Conservation (phyloP, 1,140 invertebrate species). For the Leptinotarsa defecta region DNA sequence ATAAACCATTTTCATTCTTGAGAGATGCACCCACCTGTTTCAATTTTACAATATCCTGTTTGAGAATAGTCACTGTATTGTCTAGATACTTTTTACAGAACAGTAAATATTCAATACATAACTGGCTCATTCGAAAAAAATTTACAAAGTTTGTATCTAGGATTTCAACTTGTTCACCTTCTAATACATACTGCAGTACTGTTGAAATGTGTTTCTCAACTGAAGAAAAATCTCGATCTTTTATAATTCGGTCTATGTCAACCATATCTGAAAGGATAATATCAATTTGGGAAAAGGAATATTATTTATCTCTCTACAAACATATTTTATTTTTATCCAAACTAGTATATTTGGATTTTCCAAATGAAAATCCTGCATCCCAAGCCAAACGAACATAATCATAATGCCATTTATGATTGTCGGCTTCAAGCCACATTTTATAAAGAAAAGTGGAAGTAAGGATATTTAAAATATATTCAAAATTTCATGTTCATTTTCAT, state of each 20-base stretch:
- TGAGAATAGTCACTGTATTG: constrained; percentile 65
- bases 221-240: constrained; percentile 66
- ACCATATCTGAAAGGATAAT: constrained; percentile 61
- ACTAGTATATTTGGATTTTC: constrained; percentile 61
- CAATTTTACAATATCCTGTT: constrained; percentile 63
- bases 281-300: background rate
- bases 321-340: constrained; percentile 71
- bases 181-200: constrained; percentile 48
- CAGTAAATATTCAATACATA: constrained; percentile 72
- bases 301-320: constrained; percentile 53
- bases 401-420: constrained; percentile 58
- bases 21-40: constrained; percentile 57
- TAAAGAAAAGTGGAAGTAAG: too few species aligned
- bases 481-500: too few species aligned
- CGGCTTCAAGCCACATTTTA: constrained; percentile 36
- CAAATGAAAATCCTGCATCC: constrained; percentile 70
- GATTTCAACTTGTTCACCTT: constrained; percentile 57
- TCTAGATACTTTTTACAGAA: constrained; percentile 73
- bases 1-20: background rate
- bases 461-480: too few species aligned
- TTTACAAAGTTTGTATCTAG: constrained; percentile 71
- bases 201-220: constrained; percentile 65
- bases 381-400: constrained; percentile 71
- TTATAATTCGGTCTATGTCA: constrained; percentile 66
- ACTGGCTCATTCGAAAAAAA: constrained; percentile 68